A percentile compares a stretch with the other conserved stretches of the same genome.
These are phyloP conservation scores for Hirtodrosophila trivittata DNA, from an alignment of 2,888 invertebrate genomes.

Conservation along the genomic window DNA sequence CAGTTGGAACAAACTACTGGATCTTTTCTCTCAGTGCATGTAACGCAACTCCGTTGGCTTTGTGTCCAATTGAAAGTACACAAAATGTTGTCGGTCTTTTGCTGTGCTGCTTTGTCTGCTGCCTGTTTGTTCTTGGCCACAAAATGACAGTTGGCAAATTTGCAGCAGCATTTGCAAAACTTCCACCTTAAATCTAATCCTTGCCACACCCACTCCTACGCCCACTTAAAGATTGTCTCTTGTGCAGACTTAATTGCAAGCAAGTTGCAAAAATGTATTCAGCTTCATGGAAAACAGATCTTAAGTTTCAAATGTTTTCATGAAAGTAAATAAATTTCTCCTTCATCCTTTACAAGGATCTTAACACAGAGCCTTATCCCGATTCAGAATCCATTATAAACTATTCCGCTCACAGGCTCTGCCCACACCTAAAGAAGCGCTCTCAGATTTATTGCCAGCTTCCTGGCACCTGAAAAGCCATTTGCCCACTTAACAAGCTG, in stretches of 20 bases:
- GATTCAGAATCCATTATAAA: neutral
- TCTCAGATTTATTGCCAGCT: neutral
- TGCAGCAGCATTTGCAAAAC: constrained; percentile 49
- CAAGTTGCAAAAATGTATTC: constrained; percentile 10
- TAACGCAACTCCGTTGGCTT: constrained; percentile 25
- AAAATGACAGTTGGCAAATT: constrained; percentile 62
- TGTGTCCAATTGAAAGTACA: constrained; percentile 31
- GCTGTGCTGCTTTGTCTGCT: constrained; percentile 18
- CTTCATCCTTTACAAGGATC: too few species aligned
- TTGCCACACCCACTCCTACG: neutral
- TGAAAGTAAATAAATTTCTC: too few species aligned
- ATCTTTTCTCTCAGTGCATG: constrained; percentile 27
- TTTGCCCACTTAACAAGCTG: constrained; percentile 8
- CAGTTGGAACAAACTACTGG: too few species aligned
- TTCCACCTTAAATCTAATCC: constrained; percentile 15
- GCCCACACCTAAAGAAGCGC: neutral
- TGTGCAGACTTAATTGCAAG: constrained; percentile 47
- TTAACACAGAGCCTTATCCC: neutral
- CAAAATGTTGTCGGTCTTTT: constrained; percentile 32
- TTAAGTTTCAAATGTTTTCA: too few species aligned
- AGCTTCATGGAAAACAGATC: constrained; percentile 4
- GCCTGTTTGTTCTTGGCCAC: constrained; percentile 35
- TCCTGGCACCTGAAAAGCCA: constrained; percentile 3
- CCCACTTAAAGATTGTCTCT: neutral
- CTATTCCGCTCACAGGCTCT: neutral